Base-by-base conservation (phyloP, 2,888 invertebrate genomes). In the Hermaeophaga mercurialis region DNA sequence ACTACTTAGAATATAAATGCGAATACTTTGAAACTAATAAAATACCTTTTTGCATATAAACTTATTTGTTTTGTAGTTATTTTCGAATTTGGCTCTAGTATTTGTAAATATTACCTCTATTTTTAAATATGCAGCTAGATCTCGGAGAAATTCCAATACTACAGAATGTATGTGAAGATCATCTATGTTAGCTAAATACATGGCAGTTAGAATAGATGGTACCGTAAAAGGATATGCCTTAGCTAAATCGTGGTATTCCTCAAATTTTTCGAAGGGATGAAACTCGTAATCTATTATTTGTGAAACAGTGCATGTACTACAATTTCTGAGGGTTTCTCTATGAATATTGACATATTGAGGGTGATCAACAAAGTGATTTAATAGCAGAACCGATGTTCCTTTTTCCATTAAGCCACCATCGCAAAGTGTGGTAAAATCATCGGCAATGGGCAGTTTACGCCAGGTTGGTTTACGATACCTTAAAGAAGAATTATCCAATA, bases 121-220 rank as follows among this genome's bases (percentile, higher is more conserved):
- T 38, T 36, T 24, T n/a, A 34, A 17, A 26, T 24, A 48, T 24
- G 3, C n/a, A n/a, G 36, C 48, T 12, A 48, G 22, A 1, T 26
- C 33, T 1, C 24, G 11, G 7, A 17, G 24, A 24, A 38, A 26
- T 8, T 48, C 15, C 15, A 15, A n/a, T 1, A n/a, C 19, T 8
- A 19, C 11, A 0, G n/a, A 9, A 14, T 33, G 18, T 18, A 14
- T 8, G 5, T 12, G 12, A 15, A 9, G 19, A 14, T 48, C 38
- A 36, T 26, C 48, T 7, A 48, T 48, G 24, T 48, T 48, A 9
- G 38, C 38, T 11, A 48, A 17, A 48, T 38, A 31, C 4, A 48
- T 18, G 6, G 36, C 48, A 26, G 14, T 38, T 1, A n/a, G 7
- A 9, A 48, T 12, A 15, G 14, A 4, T 8, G 38, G 22, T 38